Base-by-base conservation (phyloP, 1,140 invertebrate species). In the Pogonomyrmex barbatus region DNA sequence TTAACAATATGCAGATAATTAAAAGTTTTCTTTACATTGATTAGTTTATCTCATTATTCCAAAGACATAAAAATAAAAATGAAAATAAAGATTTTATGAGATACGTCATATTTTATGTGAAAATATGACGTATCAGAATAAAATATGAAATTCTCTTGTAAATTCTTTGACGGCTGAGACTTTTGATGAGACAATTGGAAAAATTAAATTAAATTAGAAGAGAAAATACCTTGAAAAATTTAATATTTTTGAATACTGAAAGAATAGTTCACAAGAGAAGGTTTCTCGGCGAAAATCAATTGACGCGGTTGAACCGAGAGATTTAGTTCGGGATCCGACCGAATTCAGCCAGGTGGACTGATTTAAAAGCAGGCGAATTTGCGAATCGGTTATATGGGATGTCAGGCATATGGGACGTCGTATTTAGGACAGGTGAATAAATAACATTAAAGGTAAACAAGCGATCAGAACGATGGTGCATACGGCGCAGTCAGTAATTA, bases 401-500 rank as follows among this genome's bases (percentile, higher is more conserved):
- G 10, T n/a, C 4, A 10, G 39, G 14, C 9, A n/a, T 52, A 78
- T 24, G 14, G 42, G 30, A 50, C 1, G 10, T n/a, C 4, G 42
- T 10, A 3, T 65, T 78, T 50, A 14, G 45, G 36, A 65, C 76
- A 78, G 76, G 76, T 78, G 76, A 78, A 65, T 78, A 78, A 78
- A 78, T 65, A 50, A 78, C 5, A 39, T 50, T n/a, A 65, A 78
- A 63, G 76, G 30, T 65, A 39, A 17, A 78, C 30, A 30, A 65
- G 39, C 24, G 24, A 30, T n/a, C n/a, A 12, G 17, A 58, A 39
- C 54, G 50, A 2, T 50, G n/a, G 14, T 54, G 36, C 45, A 8
- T 71, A 39, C 56, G 30, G 36, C 14, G 36, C 58, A 14, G 33
- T 3, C 56, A 17, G n/a, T 47, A 12, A 24, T 65, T 63, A 65